phyloP scores from a whole-genome alignment of 2,888 invertebrate species.

The Perizoma affinitatum region DNA sequence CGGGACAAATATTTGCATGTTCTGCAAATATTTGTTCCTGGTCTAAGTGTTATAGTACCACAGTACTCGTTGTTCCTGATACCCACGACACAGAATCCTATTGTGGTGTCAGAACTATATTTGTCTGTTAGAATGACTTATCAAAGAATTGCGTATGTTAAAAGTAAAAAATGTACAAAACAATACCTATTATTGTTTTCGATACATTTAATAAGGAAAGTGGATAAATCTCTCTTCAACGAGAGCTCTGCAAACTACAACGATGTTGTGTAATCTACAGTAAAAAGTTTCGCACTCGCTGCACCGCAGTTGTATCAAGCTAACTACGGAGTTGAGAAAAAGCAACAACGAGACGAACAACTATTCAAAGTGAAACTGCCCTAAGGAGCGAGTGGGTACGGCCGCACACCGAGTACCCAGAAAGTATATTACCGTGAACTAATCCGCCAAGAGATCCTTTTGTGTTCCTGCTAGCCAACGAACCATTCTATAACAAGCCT shows the following conservation, averaged over 20 bases:
- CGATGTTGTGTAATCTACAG: slow-evolving; percentile 27
- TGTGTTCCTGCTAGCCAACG: background rate
- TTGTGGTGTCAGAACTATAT: too few species aligned
- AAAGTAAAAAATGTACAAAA: background rate
- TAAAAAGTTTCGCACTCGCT: slow-evolving; percentile 27
- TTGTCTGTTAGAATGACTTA: too few species aligned
- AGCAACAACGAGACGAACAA: slow-evolving; percentile 34
- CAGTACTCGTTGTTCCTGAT: too few species aligned
- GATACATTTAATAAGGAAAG: slow-evolving; percentile 14
- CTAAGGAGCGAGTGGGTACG: slow-evolving; percentile 37
- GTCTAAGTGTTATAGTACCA: too few species aligned
- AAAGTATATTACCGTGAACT: slow-evolving; percentile 17
- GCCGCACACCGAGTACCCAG: slow-evolving; percentile 13
- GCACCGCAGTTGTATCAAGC: slow-evolving; percentile 37
- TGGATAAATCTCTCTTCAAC: slow-evolving; percentile 15
- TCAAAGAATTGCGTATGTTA: too few species aligned
- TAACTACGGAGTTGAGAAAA: slow-evolving; percentile 39
- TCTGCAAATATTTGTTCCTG: too few species aligned
- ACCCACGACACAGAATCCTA: too few species aligned
- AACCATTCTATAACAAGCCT: background rate
- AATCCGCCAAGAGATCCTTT: slow-evolving; percentile 8
- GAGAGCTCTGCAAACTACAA: slow-evolving; percentile 12
- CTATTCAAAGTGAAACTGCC: slow-evolving; percentile 43
- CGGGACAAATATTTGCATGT: too few species aligned
- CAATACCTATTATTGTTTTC: background rate